Evolutionary conservation across 64 coral and sea anemone genomes (phyloP), one percentile per base, ranked within the genome.

Genomic region (Porites lutea): DNA sequence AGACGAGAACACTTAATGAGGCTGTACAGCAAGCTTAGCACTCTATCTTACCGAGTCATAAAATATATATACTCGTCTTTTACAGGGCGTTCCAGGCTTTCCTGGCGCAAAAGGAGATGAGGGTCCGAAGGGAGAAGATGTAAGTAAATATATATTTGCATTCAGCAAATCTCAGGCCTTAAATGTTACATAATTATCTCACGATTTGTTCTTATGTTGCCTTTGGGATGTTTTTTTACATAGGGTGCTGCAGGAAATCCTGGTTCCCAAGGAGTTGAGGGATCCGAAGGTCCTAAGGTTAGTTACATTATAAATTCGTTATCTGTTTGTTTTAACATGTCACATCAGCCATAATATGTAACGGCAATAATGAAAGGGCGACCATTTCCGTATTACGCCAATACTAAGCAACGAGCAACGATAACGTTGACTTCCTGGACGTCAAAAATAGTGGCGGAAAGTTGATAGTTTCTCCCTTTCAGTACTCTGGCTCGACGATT

Each of bases 111-210:
- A 92, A 68, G 90, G 90, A 49, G 90, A 87, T 46, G 90, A 92
- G 5, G 90, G 90, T n/a, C 82, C 81, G 16, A 87, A 84, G 23
- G 81, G 90, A 43, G 90, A 92, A 65, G 90, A 92, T 82, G 90
- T 92, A 48, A 84, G 90, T 84, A 9, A 48, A 73, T n/a, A 37
- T 48, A 37, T 37, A 37, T 37, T 8, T 6, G 7, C 18, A 16
- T 5, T 27, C 8, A 10, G 9, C 14, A 8, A 73, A 46, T 82
- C 13, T 10, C 13, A 9, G 51, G 20, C 12, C 49, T 16, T 52
- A 9, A 79, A 23, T 57, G 48, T 45, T 20, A 23, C 48, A 0
- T 50, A 79, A 50, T 57, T 57, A 57, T 57, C 12, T 4, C 12
- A 57, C 12, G 54, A 57, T 27, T 21, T 37, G 66, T n/a, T 22